Evolutionary conservation across 2,888 invertebrate genomes (phyloP), one percentile per base, ranked within the genome.

Genomic region (Eilema griseolum): DNA sequence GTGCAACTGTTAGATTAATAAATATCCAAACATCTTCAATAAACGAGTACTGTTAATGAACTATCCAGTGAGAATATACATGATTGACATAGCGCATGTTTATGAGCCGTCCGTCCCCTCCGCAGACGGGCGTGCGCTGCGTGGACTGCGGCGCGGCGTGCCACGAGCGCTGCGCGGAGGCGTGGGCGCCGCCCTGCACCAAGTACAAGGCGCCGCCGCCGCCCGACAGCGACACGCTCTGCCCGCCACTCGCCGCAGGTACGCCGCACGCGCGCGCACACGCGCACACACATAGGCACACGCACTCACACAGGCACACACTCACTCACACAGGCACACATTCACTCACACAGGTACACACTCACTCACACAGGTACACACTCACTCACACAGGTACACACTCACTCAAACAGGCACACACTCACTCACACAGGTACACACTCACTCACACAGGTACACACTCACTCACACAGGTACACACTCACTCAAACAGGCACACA

Each of bases 141-240:
- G 97, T 97, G 90, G 99, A 99, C 91, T 99, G 99, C 92, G 98
- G 98, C 71, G 98, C 98, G 88, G 98, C 98, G 88, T 99, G 98
- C 90, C 99, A 99, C 93, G 99, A 99, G 92, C 98, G 98, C 87
- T 99, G 99, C 92, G 97, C 97, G 69, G 98, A 98, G 77, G 95
- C 96, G 73, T 98, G 98, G 69, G 97, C 98, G 74, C 97, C 98
- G 94, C 97, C 98, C 89, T 98, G 98, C 94, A 97, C 98, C 78
- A 89, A 90, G 83, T 91, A 92, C 89, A 91, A 91, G 88, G 91
- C 93, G 83, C 93, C 93, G 81, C 89, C 93, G 60, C 89, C 90
- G 76, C 88, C 86, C 31, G 96, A 96, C 81, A 72, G 86, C 11
- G 89, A 89, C 70, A 77, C 84, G 41, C 72, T 75, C 16, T 83